phyloP scores from a whole-genome alignment of 2,797 vertebrate genomes.

The Geotria australis region DNA sequence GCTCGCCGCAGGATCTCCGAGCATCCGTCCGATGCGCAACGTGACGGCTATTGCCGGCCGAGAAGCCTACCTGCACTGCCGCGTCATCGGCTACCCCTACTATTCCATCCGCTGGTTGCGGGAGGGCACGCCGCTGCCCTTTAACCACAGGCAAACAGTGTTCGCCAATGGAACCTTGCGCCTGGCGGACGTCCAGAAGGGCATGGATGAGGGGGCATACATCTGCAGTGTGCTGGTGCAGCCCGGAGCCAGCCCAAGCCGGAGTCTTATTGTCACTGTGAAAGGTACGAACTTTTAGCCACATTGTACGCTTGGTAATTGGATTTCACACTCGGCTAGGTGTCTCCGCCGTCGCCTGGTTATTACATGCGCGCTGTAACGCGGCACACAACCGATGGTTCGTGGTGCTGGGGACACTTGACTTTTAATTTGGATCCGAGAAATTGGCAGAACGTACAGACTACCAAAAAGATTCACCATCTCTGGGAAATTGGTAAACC shows the following conservation, averaged over 20 bases:
- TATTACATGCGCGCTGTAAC: too few species aligned
- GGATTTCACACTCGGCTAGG: too few species aligned
- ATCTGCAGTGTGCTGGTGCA: slow-evolving; percentile 83
- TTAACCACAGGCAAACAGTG: slow-evolving; percentile 85
- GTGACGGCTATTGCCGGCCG: slow-evolving; percentile 83
- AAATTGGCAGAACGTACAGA: too few species aligned
- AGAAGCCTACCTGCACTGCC: slow-evolving; percentile 84
- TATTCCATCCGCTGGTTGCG: slow-evolving; percentile 99
- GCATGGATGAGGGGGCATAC: slow-evolving; percentile 72
- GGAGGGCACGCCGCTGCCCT: slow-evolving; percentile 72
- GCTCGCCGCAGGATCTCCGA: slow-evolving; percentile 45
- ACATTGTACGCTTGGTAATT: slow-evolving; percentile 1
- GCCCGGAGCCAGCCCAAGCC: slow-evolving; percentile 73
- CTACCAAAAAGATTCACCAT: too few species aligned
- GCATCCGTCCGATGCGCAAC: slow-evolving; percentile 91
- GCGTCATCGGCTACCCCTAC: slow-evolving; percentile 87
- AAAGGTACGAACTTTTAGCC: slow-evolving; percentile 31
- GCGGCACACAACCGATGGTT: too few species aligned
- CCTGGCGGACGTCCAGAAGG: slow-evolving; percentile 69
- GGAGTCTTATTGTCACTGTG: slow-evolving; percentile 67
- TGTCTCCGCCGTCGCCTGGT: too few species aligned
- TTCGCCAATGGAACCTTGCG: slow-evolving; percentile 89
- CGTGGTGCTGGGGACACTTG: too few species aligned
- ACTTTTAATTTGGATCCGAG: too few species aligned
- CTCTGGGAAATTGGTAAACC: too few species aligned